These are phyloP conservation scores for Neolamprologus variostigma DNA, from an alignment of 2,113 vertebrate species.

Conservation along the genomic window DNA sequence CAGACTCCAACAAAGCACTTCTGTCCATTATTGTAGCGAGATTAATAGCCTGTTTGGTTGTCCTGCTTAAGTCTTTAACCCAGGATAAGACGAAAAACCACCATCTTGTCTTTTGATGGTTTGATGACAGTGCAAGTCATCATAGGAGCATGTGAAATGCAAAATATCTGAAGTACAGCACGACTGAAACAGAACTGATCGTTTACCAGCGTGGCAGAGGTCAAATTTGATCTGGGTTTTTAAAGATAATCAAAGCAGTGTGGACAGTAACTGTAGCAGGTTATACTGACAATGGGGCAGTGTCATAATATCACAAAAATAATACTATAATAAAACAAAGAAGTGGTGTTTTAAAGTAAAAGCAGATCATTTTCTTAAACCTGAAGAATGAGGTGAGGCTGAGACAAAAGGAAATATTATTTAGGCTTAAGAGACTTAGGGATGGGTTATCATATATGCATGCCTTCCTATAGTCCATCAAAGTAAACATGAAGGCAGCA, in stretches of 20 bases:
- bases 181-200: not conserved
- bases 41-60: conserved; percentile 18
- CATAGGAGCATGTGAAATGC: not conserved
- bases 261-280: not conserved
- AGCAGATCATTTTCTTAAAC: not conserved
- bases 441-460: not conserved
- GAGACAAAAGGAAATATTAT: not conserved
- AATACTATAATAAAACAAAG: not conserved
- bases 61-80: not conserved
- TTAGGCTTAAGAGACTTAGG: not conserved
- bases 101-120: not conserved
- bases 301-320: not conserved
- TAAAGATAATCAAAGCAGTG: not conserved
- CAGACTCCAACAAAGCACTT: conserved; percentile 12
- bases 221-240: not conserved
- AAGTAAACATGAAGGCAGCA: not conserved
- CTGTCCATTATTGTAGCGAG: not conserved
- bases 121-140: not conserved
- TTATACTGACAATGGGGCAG: not conserved
- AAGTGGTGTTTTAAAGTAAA: not conserved
- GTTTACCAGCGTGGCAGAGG: not conserved
- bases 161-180: not conserved
- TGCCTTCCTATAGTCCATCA: not conserved
- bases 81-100: conserved; percentile 15
- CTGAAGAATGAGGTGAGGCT: not conserved